Percentiles rank a stretch among this genome's conserved stretches.
Conservation (phyloP, 1,140 invertebrate species). For the Eubasilissa regina region DNA sequence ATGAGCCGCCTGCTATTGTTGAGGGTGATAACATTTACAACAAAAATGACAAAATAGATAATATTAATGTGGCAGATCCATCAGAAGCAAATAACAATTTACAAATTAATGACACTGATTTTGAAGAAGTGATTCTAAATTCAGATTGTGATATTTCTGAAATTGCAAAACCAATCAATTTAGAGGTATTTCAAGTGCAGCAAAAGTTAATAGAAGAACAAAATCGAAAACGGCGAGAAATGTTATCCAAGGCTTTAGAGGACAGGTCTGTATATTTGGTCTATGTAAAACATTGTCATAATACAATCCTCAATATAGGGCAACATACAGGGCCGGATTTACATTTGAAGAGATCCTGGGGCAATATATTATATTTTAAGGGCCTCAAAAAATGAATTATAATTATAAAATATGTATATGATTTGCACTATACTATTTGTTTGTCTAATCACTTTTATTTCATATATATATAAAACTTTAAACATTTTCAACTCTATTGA, state of each 20-base stretch:
- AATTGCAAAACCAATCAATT: slow-evolving; percentile 65
- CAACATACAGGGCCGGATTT: too few species aligned
- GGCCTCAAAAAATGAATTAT: too few species aligned
- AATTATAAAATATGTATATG: too few species aligned
- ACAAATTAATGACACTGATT: slow-evolving; percentile 44
- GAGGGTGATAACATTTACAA: slow-evolving; percentile 9
- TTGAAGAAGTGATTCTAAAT: slow-evolving; percentile 56
- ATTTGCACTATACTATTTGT: too few species aligned
- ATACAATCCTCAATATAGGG: too few species aligned
- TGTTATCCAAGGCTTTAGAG: slow-evolving; percentile 80
- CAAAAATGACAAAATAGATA: slow-evolving; percentile 1
- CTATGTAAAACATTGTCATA: too few species aligned
- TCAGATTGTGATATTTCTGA: slow-evolving; percentile 67
- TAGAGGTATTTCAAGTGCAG: slow-evolving; percentile 79
- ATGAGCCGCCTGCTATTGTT: not conserved
- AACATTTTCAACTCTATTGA: too few species aligned
- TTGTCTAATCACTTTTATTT: too few species aligned
- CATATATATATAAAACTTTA: too few species aligned
- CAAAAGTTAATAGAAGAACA: slow-evolving; percentile 85
- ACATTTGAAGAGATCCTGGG: too few species aligned
- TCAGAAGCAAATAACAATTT: slow-evolving; percentile 54
- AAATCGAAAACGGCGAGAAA: slow-evolving; percentile 81
- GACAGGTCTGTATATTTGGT: slow-evolving; percentile 73
- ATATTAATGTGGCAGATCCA: slow-evolving; percentile 7
- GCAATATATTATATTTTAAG: too few species aligned